Evolutionary conservation across 35 echinoderm and acorn worm species (phyloP), one percentile per base, ranked within the genome.

Genomic region (Amphiura filiformis): DNA sequence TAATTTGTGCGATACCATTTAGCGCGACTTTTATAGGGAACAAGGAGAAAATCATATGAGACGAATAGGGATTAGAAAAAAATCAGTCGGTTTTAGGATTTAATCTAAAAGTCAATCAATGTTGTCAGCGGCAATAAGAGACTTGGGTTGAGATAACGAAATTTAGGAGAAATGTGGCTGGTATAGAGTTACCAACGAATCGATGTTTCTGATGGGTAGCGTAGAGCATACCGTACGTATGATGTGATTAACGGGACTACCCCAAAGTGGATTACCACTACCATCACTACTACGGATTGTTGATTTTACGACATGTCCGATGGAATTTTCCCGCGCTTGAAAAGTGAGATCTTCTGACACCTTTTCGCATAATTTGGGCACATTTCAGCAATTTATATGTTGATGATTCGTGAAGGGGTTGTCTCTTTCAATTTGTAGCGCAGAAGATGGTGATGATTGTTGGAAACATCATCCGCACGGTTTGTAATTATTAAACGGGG

Each of bases 61-160:
- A 70, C 61, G 61, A 70, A 70, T 2, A n/a, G 61, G 61, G 61
- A 23, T 70, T 15, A 15, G 26, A 3, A 30, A 26, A 70, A 70
- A 70, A 70, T 2, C 4, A 70, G 61, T 70, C 1, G 61, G 26
- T 70, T 70, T 70, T 70, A 70, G 61, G 26, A 70, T 70, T 70
- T 70, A 70, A 70, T 70, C 61, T 70, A 70, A 70, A 70, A 70
- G 61, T 70, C 61, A 70, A 70, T 70, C 61, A 70, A 70, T 18
- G 61, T 30, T 70, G 61, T 70, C 61, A 70, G 1, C 7, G 7
- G 61, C 61, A 70, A 70, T 70, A 70, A 18, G 61, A 70, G 61
- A 70, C 61, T 47, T 52, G 26, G 61, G 61, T 23, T 70, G 15
- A 70, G 61, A 11, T 70, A 70, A 70, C 61, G 61, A 70, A 70